Evolutionary conservation across 2,888 invertebrate genomes (phyloP).

Genomic region (Oxycera nigricornis): DNA sequence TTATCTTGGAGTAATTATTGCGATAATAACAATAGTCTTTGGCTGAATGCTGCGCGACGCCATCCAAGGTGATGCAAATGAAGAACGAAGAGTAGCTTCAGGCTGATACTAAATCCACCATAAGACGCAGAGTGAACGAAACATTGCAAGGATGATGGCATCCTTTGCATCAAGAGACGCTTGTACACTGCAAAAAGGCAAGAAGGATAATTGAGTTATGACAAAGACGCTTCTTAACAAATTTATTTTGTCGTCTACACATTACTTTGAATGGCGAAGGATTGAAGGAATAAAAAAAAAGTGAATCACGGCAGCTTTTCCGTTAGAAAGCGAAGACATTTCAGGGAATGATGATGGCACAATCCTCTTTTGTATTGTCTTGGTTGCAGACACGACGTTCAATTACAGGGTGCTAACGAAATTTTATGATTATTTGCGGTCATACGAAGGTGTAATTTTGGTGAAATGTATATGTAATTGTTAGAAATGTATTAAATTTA

Average conservation of each 20-base stretch:
- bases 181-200: conserved; percentile 27
- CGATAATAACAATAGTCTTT: conserved; percentile 15
- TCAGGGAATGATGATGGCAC: background rate
- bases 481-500: background rate
- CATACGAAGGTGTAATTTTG: background rate
- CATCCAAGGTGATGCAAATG: background rate
- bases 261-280: background rate
- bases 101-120: background rate
- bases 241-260: conserved; percentile 40
- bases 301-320: background rate
- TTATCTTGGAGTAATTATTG: conserved; percentile 23
- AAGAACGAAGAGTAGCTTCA: background rate
- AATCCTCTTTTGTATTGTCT: background rate
- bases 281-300: background rate
- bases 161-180: background rate
- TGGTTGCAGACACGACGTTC: background rate
- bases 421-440: background rate
- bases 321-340: background rate
- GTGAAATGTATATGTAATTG: background rate
- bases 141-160: background rate
- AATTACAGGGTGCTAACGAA: background rate
- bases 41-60: background rate
- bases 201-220: conserved; percentile 45
- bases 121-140: background rate
- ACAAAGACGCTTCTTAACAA: conserved; percentile 44